Percentiles rank a stretch among this genome's conserved stretches.
phyloP scores from a whole-genome alignment of 2,113 vertebrate genomes.

The Perca schrenkii region DNA sequence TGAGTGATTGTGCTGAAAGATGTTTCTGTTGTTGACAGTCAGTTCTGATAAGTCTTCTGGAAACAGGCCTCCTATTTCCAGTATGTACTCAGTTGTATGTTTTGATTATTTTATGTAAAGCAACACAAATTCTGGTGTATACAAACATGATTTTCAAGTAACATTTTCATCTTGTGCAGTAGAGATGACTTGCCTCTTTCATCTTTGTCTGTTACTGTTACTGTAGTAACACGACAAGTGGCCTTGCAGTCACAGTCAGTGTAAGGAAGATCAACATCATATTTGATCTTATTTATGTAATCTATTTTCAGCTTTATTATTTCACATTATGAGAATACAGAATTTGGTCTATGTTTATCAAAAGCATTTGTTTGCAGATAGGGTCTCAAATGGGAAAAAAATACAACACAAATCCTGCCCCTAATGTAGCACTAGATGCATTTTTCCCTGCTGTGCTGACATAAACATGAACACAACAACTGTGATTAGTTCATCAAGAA shows the following conservation, averaged over 20 bases:
- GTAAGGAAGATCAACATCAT: background rate
- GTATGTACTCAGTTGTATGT: background rate
- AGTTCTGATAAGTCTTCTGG: background rate
- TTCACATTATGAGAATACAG: background rate
- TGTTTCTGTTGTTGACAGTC: background rate
- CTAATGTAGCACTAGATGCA: slow-evolving; percentile 1
- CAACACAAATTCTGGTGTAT: background rate
- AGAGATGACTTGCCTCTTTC: slow-evolving; percentile 12
- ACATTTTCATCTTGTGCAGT: background rate
- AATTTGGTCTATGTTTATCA: background rate
- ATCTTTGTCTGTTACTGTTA: slow-evolving; percentile 14
- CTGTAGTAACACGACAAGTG: slow-evolving; percentile 1
- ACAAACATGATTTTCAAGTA: background rate
- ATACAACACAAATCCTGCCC: background rate
- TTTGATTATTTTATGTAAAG: background rate
- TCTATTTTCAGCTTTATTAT: background rate
- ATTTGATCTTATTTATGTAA: background rate
- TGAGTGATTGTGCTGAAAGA: background rate
- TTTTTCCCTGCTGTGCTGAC: slow-evolving; percentile 3
- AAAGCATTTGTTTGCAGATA: background rate
- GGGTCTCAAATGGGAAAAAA: background rate
- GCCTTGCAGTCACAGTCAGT: background rate
- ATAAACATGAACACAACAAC: slow-evolving; percentile 23
- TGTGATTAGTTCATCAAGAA: slow-evolving; percentile 16
- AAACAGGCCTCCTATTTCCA: background rate